Evolutionary conservation across 2,113 vertebrate genomes (phyloP), one percentile per base, ranked within the genome.

Genomic region (Zeus faber): DNA sequence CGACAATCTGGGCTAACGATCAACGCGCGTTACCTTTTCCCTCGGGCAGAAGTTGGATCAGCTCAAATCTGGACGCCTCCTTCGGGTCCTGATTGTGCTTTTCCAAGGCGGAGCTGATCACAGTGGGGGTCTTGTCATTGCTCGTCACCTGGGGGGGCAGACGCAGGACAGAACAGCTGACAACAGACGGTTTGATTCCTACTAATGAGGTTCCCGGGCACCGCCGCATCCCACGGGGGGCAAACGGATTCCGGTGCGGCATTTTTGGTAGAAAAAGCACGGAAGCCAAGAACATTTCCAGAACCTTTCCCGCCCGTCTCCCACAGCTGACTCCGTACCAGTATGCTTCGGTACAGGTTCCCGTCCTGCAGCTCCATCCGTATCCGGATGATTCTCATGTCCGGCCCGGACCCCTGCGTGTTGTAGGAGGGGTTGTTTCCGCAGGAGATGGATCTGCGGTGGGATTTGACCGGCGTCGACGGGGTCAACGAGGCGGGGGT

Each of bases 401-500:
- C 90, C 29, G 80, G 85, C 54, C 79, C 90, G 4, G 78, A 88
- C 5, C 65, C 79, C 13, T 57, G 60, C n/a, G 54, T 27, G 49
- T 57, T 70, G 17, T 50, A 49, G 57, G 60, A 5, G 27, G 88
- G 70, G 58, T 74, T 72, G 88, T 85, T 89, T 49, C 94, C 93
- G 25, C 94, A 97, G 48, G 94, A 96, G 39, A 92, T 92, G 0
- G 94, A 95, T n/a, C 94, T 91, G n/a, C 93, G 91, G 73, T 97
- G 94, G 1, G 91, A 92, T 47, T 90, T 91, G 11, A 80, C 48
- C 8, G 79, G 79, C n/a, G 81, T 86, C 45, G 89, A 76, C 5
- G 90, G 87, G 27, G 87, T 70, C 72, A 84, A 43, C 0, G 57
- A n/a, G 1, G 81, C 78, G 0, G 82, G 85, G 55, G 51, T 79